Base-by-base conservation (phyloP, 64 coral and sea anemone genomes). In the Montipora capricornis region DNA sequence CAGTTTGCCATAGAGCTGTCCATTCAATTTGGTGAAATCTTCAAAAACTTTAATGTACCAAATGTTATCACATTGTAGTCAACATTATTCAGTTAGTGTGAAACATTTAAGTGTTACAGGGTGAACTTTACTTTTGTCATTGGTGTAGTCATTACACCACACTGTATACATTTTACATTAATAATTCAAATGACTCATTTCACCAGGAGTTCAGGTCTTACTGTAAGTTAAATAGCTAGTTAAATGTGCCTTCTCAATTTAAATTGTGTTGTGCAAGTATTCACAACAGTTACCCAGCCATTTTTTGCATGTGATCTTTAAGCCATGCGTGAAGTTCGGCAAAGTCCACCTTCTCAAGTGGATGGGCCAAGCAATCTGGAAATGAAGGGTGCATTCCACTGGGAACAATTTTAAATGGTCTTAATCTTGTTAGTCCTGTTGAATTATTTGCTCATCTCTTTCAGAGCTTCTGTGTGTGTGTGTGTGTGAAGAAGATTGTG, bases 321-420 rank as follows among this genome's bases (percentile, higher is more conserved):
- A 90, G 55, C 89, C 89, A 90, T 17, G 20, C 9, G 20, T 90
- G 76, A 48, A 90, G 17, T 68, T 90, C 37, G 9, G 51, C 77
- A 90, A 90, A 80, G 76, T 90, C 59, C 46, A 90, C 77, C 52
- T 47, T 66, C 47, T 70, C 77, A 44, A 90, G 76, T 26, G 89
- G 89, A 79, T 90, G 77, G 61, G 57, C 15, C 48, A 37, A 20
- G 8, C 62, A 20, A 47, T 90, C n/a, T 14, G 89, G 89, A 90
- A 90, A 90, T 80, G 89, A 90, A 50, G 58, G 44, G 46, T 80
- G 89, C 75, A 55, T 68, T 46, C 77, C 81, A 61, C 89, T 61
- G 50, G 77, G 77, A 68, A 48, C 79, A 45, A 12, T 20, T 19
- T 90, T 79, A 76, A 90, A 90, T n/a, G 88, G 88, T 37, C 77